Evolutionary conservation across 1,140 invertebrate genomes (phyloP), one percentile per base, ranked within the genome.

Genomic region (Mylabris phalerata): DNA sequence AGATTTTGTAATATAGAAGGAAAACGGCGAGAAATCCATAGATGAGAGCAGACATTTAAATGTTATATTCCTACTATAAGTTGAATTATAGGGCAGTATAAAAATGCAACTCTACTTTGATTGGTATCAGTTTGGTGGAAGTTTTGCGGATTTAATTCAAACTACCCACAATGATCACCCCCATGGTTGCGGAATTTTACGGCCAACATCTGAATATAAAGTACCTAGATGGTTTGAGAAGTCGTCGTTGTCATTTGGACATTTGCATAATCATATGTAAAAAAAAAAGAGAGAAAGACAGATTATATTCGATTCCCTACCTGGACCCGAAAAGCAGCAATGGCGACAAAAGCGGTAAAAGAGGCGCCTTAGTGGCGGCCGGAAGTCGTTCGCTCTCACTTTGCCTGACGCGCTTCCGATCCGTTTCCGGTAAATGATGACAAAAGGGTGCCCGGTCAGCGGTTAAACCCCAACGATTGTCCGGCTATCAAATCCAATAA

Each of bases 61-160:
- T 57, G 54, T 60, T 56, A 60, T 54, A 60, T 50, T 50, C 44
- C 19, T 49, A 32, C 59, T 45, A 60, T 50, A 61, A 43, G 19
- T 19, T 59, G 56, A 62, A 60, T 65, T 64, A 64, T 64, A 44
- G 51, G 42, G 32, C 32, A 41, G 52, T 51, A 62, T 64, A 62
- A 62, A 62, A 62, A 49, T 65, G 61, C 63, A 65, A 65, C 63
- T 62, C 59, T 51, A 65, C 55, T 59, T 62, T 65, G 63, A 65
- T 65, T 65, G 63, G 62, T 64, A 64, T 55, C 59, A 62, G 62
- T 63, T 19, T 19, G 19, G 19, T 59, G 50, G 51, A 59, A 42
- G 41, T 42, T 64, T 64, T 61, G 50, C 45, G 49, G 45, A 61
- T 64, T 64, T 64, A 64, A 64, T 64, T 61, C 55, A 13, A 45